Evolutionary conservation across 2,113 vertebrate genomes (phyloP).

Genomic region (Xiphophorus couchianus): DNA sequence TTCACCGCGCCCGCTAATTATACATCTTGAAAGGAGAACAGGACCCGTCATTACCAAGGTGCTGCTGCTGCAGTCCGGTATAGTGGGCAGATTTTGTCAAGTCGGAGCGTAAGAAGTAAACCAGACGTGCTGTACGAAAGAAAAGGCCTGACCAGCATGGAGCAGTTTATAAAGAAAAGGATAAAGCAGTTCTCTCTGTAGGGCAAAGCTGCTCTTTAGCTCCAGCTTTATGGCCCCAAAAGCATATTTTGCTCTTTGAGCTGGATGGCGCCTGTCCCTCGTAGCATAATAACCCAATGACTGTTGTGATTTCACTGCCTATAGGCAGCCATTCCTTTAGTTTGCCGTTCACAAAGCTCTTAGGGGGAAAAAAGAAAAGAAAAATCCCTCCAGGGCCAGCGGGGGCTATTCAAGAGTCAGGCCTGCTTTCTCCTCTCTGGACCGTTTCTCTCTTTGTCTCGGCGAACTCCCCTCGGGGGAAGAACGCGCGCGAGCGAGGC

Average conservation of each 20-base stretch:
- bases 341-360: conserved; percentile 58
- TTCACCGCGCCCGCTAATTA: conserved; percentile 55
- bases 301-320: conserved; percentile 38
- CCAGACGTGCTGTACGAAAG: not conserved
- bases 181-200: conserved; percentile 35
- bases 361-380: conserved; percentile 5
- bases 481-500: conserved; percentile 25
- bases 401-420: conserved; percentile 44
- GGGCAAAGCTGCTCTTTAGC: conserved; percentile 52
- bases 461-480: conserved; percentile 16
- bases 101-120: not conserved
- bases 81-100: not conserved
- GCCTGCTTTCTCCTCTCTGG: conserved; percentile 43
- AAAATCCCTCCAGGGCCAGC: conserved; percentile 37
- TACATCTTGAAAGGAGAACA: conserved; percentile 47
- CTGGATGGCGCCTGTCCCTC: conserved; percentile 7
- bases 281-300: conserved; percentile 16
- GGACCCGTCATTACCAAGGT: conserved; percentile 59
- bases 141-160: conserved; percentile 5
- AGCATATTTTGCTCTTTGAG: conserved; percentile 50
- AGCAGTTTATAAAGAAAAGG: conserved; percentile 3
- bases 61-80: conserved; percentile 44
- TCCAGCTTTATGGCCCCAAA: conserved; percentile 12
- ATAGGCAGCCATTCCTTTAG: conserved; percentile 48
- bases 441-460: conserved; percentile 36